These are phyloP conservation scores for Simalia tracyae DNA, from an alignment of 2,797 vertebrate species.

Conservation along the genomic window DNA sequence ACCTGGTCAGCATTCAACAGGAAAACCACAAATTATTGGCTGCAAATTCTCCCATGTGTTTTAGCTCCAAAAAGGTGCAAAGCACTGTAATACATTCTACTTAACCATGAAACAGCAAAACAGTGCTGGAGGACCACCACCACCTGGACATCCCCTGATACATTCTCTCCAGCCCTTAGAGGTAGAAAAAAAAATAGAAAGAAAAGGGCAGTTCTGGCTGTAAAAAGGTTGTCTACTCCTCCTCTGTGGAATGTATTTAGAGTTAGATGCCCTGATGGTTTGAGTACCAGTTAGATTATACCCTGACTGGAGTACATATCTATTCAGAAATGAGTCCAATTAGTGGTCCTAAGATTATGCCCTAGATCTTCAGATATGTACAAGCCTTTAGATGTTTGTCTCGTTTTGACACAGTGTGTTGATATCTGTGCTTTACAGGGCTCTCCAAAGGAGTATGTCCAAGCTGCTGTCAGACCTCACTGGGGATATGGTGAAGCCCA, in stretches of 20 bases:
- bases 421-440: conserved; percentile 69
- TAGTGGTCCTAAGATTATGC: background rate
- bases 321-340: background rate
- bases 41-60: background rate
- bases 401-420: background rate
- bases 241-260: background rate
- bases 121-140: background rate
- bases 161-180: background rate
- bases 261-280: background rate
- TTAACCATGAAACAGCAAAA: background rate
- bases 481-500: conserved; percentile 61
- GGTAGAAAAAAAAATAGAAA: background rate
- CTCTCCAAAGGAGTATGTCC: conserved; percentile 77
- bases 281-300: no score
- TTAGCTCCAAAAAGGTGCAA: background rate
- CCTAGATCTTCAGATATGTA: background rate
- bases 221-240: background rate
- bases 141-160: background rate
- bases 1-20: background rate
- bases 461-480: conserved; percentile 75
- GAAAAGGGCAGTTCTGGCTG: background rate
- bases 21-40: background rate
- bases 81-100: background rate
- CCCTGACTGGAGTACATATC: background rate
- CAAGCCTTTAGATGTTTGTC: background rate